Evolutionary conservation across 2,113 vertebrate genomes (phyloP).

Genomic region (Axis porcinus): DNA sequence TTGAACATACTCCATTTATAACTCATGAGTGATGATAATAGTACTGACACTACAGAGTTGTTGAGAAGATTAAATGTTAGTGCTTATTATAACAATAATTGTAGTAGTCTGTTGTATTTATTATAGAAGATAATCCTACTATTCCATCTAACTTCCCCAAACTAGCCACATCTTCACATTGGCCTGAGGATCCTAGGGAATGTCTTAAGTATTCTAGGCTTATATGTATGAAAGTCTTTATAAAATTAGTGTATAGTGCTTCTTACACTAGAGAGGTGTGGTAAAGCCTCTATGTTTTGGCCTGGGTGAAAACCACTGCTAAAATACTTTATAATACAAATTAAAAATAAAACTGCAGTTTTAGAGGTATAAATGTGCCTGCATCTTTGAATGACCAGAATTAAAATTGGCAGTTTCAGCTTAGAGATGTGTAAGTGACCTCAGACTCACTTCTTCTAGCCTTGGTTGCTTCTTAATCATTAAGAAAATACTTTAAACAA

Average conservation of each 20-base stretch:
- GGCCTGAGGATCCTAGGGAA: neutral
- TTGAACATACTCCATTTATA: neutral
- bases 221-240: neutral
- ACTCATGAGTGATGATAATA: neutral
- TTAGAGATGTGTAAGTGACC: neutral
- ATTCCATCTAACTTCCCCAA: neutral
- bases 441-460: neutral
- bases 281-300: neutral
- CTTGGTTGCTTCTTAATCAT: neutral
- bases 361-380: neutral
- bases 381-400: neutral
- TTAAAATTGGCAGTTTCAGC: neutral
- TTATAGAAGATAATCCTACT: neutral
- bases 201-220: neutral
- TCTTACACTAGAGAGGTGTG: neutral
- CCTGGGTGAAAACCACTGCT: neutral
- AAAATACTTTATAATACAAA: neutral
- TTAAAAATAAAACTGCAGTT: neutral
- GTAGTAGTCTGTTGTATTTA: neutral
- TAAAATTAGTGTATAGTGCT: neutral
- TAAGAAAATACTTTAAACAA: neutral
- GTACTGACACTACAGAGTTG: neutral
- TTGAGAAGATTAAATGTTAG: neutral
- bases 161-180: neutral
- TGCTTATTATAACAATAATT: neutral